Evolutionary conservation across 2,888 invertebrate species (phyloP), one percentile per base, ranked within the genome.

Genomic region (Loripinus fragilis): DNA sequence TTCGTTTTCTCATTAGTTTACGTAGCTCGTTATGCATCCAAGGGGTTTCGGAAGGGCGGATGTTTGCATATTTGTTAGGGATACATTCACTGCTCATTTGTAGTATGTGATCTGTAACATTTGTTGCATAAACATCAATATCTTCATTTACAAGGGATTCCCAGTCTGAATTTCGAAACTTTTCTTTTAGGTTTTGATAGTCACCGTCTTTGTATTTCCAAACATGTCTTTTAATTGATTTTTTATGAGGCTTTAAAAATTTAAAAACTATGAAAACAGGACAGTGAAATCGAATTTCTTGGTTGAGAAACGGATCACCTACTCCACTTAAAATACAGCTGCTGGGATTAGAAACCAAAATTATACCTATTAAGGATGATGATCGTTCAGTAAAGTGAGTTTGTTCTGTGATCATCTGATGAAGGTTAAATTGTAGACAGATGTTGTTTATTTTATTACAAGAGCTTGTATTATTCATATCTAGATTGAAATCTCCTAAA

Each of bases 171-270:
- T 20, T 20, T 17, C n/a, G 7, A n/a, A 35, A 20, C 23, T 50
- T 25, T 10, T 35, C 17, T 20, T 41, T 20, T 5, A 74, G 23
- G 17, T 2, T 35, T 38, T 74, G 17, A 28, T 67, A 74, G n/a
- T 67, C 67, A 7, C 52, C 74, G 15, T 42, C 25, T 33, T 73
- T 50, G 25, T 50, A 74, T 20, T 20, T 17, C 74, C 74, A 74
- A 3, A 74, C 41, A 23, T 25, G 25, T 17, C 72, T 30, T 41
- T 41, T 42, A n/a, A 23, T 48, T 30, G n/a, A 25, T 23, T 48
- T 42, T n/a, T 28, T 17, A 17, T 45, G 10, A 1, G 64, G 45
- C 12, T 38, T 73, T 5, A 17, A 7, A 42, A 38, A 38, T 45
- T n/a, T n/a, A n/a, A n/a, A n/a, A n/a, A n/a, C n/a, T n/a, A n/a